Evolutionary conservation across 1,140 invertebrate genomes (phyloP).

Genomic region (Lerema accius): DNA sequence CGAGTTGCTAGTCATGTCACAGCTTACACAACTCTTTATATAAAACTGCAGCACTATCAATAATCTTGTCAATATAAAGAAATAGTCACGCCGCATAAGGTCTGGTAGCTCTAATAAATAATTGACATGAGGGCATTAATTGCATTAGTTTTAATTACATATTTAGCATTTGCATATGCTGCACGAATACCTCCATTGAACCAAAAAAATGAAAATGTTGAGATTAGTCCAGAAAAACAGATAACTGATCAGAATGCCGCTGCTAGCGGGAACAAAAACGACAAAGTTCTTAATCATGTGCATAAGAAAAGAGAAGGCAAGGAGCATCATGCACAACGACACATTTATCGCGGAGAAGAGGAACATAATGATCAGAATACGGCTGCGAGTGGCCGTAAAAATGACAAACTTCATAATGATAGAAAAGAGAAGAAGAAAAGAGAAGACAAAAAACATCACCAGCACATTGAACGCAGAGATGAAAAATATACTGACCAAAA

Average conservation of each 20-base stretch:
- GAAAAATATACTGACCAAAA: no score
- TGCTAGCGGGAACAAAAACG: slow-evolving; percentile 84
- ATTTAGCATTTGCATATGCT: slow-evolving; percentile 49
- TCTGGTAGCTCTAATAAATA: slow-evolving; percentile 28
- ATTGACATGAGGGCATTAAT: slow-evolving; percentile 63
- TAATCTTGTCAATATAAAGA: slow-evolving; percentile 66
- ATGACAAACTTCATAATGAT: no score
- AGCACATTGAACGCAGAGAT: no score
- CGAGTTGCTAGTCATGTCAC: slow-evolving; percentile 59
- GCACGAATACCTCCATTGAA: slow-evolving; percentile 51
- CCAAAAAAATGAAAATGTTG: slow-evolving; percentile 44
- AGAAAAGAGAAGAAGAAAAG: no score
- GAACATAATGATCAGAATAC: no score
- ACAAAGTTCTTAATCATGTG: slow-evolving; percentile 82
- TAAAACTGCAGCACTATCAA: slow-evolving; percentile 76
- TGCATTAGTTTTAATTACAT: slow-evolving; percentile 54
- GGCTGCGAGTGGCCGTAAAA: no score
- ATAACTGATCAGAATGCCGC: slow-evolving; percentile 71
- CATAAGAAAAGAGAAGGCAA: slow-evolving; percentile 83
- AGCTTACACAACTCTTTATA: slow-evolving; percentile 77
- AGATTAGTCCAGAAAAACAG: slow-evolving; percentile 34
- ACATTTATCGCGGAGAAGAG: slow-evolving; percentile 84
- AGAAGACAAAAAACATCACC: no score
- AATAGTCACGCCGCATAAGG: slow-evolving; percentile 49
- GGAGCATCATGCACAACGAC: slow-evolving; percentile 78